Base-by-base conservation (phyloP, 2,113 vertebrate genomes). In the Fukomys damarensis region DNA sequence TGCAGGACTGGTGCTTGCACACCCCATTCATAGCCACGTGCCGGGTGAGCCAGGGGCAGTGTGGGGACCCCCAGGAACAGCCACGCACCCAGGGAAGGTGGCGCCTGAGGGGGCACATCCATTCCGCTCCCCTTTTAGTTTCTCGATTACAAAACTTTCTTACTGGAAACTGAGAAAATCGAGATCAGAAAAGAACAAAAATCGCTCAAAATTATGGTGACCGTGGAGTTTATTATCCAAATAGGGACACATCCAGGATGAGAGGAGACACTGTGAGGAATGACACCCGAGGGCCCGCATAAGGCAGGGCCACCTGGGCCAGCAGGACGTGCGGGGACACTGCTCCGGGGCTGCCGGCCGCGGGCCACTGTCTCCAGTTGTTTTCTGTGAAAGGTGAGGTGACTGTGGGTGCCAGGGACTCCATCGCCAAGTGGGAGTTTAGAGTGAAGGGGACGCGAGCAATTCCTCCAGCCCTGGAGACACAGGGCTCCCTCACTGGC, bases 401-500 rank as follows among this genome's bases (percentile, higher is more conserved):
- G 43, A 49, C 2, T 20, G 49, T 22, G 6, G 77, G n/a, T 56
- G 49, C 32, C 59, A 1, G 3, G 17, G 74, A 22, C 59, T 28
- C 38, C 41, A 12, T 2, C 2, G 20, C 43, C 43, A 16, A 0
- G 5, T 14, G 59, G 72, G 74, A 54, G 26, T 13, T 0, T 17
- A 17, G 43, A n/a, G 20, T 35, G 30, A 61, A 19, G 43, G 58
- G 41, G 58, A 61, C 14, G 38, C 8, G 26, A 46, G 6, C 3
- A 5, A 1, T 1, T 1, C 3, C 43, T 16, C 72, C 12, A 3
- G n/a, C 43, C 28, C 38, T 30, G 2, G 0, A 43, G 5, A 30
- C 2, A 2, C 26, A 12, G 0, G 28, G 79, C 72, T 54, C 59
- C 52, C 77, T 52, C 0, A 0, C 17, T 10, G 2, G 5, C 14